Conservation (phyloP, 2,113 vertebrate species). For the Calyptommatus sinebrachiatus region DNA sequence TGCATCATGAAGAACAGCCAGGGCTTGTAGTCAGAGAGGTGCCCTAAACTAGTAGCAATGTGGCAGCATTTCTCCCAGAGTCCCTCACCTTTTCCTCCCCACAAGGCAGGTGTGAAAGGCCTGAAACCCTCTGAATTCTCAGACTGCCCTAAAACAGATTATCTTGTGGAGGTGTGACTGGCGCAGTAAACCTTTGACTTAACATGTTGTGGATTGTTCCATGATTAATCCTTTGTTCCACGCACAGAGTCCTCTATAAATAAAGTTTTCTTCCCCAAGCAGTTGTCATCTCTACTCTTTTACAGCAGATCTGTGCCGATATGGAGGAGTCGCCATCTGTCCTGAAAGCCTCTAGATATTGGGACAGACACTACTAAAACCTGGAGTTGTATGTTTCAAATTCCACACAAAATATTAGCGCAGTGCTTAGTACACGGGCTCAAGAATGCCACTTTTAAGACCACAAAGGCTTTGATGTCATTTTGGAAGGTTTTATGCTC, state of each 20-base stretch:
- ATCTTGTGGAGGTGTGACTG: background rate
- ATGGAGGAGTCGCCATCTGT: constrained; percentile 2
- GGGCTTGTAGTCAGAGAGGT: too few species aligned
- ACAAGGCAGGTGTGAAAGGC: too few species aligned
- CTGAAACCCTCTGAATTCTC: too few species aligned
- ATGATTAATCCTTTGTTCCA: background rate
- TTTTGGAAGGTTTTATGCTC: background rate
- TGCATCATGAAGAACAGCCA: too few species aligned
- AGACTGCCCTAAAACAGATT: background rate
- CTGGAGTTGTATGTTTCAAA: background rate
- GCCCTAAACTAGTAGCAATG: too few species aligned
- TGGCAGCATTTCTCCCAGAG: too few species aligned
- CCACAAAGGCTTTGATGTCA: background rate
- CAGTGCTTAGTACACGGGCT: background rate
- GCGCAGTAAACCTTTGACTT: background rate
- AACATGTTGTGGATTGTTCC: background rate
- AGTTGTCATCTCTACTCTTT: background rate
- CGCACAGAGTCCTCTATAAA: background rate
- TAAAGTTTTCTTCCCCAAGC: background rate
- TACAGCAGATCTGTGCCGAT: background rate
- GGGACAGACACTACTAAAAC: background rate
- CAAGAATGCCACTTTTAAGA: background rate
- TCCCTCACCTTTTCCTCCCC: too few species aligned
- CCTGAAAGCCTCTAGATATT: constrained; percentile 5
- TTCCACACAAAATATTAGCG: background rate